These are phyloP conservation scores for Aelia acuminata DNA, from an alignment of 2,888 invertebrate species.

Conservation along the genomic window DNA sequence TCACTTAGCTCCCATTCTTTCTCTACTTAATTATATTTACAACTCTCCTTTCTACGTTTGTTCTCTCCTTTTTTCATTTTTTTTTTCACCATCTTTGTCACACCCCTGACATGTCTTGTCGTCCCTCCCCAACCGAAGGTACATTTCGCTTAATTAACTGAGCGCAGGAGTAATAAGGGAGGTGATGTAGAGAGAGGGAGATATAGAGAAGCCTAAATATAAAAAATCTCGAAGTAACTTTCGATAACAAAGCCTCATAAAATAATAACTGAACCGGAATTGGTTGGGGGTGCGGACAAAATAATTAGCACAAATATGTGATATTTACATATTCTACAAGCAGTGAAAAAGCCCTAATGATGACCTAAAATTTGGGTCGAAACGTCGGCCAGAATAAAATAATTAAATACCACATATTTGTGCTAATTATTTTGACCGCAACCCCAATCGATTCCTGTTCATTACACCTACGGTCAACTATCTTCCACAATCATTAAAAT, in stretches of 20 bases:
- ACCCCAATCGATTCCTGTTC: too few species aligned
- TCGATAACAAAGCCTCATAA: not conserved
- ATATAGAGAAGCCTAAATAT: not conserved
- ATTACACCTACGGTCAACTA: too few species aligned
- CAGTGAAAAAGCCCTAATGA: too few species aligned
- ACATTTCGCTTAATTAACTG: conserved; percentile 41
- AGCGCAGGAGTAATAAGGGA: not conserved
- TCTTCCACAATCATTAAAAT: too few species aligned
- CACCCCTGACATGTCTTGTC: not conserved
- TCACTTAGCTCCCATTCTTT: not conserved
- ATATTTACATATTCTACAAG: too few species aligned
- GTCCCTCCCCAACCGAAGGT: not conserved
- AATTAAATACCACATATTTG: too few species aligned
- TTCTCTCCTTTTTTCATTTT: not conserved
- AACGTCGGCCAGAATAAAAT: too few species aligned
- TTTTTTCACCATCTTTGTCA: conserved; percentile 1
- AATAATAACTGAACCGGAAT: too few species aligned
- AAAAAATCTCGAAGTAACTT: not conserved
- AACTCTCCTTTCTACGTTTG: conserved; percentile 14
- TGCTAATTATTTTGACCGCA: too few species aligned
- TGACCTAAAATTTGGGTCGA: too few species aligned
- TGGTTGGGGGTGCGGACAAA: too few species aligned
- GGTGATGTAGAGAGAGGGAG: not conserved
- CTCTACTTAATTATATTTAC: conserved; percentile 43
- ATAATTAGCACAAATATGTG: too few species aligned